Conservation (phyloP, 2,113 vertebrate species). For the Prionailurus viverrinus region DNA sequence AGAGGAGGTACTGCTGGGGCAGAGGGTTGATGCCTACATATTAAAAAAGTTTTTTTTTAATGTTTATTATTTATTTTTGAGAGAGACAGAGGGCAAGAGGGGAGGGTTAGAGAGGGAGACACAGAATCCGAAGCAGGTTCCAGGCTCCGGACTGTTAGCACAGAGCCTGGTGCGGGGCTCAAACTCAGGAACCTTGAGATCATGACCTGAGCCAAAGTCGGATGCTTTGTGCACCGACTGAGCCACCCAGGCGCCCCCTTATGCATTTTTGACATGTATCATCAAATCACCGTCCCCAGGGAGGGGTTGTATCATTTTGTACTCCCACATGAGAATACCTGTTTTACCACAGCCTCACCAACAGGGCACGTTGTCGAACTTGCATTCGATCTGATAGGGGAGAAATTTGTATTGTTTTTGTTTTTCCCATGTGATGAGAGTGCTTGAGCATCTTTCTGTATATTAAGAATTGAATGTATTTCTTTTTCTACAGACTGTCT, state of each 20-base stretch:
- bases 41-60: too few relatives aligned
- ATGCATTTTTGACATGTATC: not conserved
- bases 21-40: not conserved
- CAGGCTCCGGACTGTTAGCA: not conserved
- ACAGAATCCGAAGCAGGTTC: not conserved
- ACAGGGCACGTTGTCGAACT: not conserved
- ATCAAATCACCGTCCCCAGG: not conserved
- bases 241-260: not conserved
- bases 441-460: not conserved
- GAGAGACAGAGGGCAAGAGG: too few relatives aligned
- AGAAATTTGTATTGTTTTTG: not conserved
- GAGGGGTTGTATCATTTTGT: not conserved
- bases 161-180: not conserved
- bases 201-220: not conserved
- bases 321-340: not conserved
- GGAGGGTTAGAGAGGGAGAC: too few relatives aligned
- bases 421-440: not conserved
- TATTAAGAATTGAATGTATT: not conserved
- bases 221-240: not conserved
- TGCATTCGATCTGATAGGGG: not conserved
- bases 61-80: too few relatives aligned
- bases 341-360: not conserved
- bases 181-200: not conserved
- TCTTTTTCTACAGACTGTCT: not conserved
- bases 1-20: not conserved